A percentile compares a stretch with the other conserved stretches of the same genome.
Conservation (phyloP, 92 coral and sea anemone species). For the Scolanthus callimorphus region DNA sequence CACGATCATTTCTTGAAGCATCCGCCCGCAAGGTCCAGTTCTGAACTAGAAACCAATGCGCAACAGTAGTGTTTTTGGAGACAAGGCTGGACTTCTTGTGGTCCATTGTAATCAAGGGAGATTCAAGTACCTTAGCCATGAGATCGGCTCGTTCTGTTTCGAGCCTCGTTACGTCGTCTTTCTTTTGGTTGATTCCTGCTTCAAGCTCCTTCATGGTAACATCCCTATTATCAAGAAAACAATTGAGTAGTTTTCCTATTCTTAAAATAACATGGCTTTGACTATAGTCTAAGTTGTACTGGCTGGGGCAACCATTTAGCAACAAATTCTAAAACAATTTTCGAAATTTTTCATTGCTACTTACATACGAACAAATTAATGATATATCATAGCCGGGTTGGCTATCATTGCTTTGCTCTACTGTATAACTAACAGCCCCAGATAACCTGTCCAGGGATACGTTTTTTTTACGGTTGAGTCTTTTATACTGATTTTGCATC, state of each 20-base stretch:
- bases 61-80: background rate
- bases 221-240: slow-evolving; percentile 41
- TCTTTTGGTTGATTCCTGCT: slow-evolving; percentile 64
- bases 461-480: too few relatives aligned
- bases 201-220: slow-evolving; percentile 75
- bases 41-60: background rate
- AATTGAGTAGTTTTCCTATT: background rate
- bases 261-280: background rate
- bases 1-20: background rate
- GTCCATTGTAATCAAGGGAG: background rate
- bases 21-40: background rate
- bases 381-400: too few relatives aligned
- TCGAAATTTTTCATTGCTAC: too few relatives aligned
- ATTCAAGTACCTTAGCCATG: slow-evolving; percentile 93
- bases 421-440: too few relatives aligned
- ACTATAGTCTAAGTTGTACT: too few relatives aligned
- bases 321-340: too few relatives aligned
- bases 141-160: slow-evolving; percentile 95
- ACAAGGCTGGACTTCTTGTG: background rate
- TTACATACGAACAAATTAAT: too few relatives aligned
- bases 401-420: too few relatives aligned
- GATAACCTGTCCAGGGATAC: too few relatives aligned
- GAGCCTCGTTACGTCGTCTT: slow-evolving; percentile 76
- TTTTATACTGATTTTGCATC: too few relatives aligned
- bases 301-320: too few relatives aligned